These are phyloP conservation scores for Caenorhabditis doughertyi DNA, from an alignment of 2,888 invertebrate species.

Conservation along the genomic window DNA sequence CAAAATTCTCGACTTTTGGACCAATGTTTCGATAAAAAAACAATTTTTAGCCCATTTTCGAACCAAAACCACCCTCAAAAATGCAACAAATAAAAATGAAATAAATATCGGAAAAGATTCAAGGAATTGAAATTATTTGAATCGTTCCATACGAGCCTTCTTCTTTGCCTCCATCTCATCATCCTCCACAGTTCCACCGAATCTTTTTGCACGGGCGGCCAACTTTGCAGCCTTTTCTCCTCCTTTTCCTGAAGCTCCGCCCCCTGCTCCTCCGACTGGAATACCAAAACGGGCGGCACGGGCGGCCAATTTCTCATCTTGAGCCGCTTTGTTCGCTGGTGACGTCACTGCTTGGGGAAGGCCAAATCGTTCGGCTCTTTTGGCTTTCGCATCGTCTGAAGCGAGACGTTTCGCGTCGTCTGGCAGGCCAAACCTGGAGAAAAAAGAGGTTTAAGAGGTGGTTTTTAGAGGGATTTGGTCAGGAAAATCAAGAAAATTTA, in stretches of 20 bases:
- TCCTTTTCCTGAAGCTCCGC: neutral
- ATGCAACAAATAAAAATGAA: neutral
- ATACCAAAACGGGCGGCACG: conserved; percentile 63
- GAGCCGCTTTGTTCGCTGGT: neutral
- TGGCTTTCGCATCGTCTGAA: conserved; percentile 52
- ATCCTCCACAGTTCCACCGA: conserved; percentile 50
- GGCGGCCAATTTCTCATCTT: conserved; percentile 39
- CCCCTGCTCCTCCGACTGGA: conserved; percentile 18
- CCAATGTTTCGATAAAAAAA: neutral
- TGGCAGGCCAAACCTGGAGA: conserved; percentile 38
- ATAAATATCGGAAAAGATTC: neutral
- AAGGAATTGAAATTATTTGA: neutral
- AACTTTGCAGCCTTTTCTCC: conserved; percentile 23
- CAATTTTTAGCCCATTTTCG: too few species aligned
- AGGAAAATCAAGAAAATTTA: too few species aligned
- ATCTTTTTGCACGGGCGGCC: conserved; percentile 55
- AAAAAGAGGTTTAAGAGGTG: too few species aligned
- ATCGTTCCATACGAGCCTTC: conserved; percentile 57
- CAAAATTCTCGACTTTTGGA: neutral
- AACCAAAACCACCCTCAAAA: too few species aligned
- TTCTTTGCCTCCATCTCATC: conserved; percentile 56
- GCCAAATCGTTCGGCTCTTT: conserved; percentile 55
- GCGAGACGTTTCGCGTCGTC: conserved; percentile 40
- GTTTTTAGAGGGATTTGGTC: too few species aligned
- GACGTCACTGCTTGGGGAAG: neutral